Evolutionary conservation across 2,888 invertebrate genomes (phyloP), one percentile per base, ranked within the genome.

Genomic region (Flabesymbios commensalis): DNA sequence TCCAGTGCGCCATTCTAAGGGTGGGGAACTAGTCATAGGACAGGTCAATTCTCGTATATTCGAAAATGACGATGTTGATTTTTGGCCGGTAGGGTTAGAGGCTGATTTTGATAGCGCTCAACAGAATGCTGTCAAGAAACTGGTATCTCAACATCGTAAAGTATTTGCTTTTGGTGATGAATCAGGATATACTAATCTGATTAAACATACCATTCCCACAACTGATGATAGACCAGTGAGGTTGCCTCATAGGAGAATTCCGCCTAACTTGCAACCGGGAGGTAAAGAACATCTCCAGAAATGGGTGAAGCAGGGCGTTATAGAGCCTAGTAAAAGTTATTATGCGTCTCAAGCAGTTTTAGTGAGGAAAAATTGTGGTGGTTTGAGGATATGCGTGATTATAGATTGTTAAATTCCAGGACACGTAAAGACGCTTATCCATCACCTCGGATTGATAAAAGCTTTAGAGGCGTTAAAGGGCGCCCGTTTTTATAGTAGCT

Each of bases 351-450:
- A 32, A 22, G 17, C 10, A 22, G 36, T 53, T 22, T 19, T 39
- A 28, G 53, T 53, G 3, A 32, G 53, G 53, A 53, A 53, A 33
- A 32, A 32, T 10, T 24, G 22, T 4, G 33, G 52, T 32, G 33
- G 22, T 10, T 24, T 39, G 10, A 19, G 53, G 5, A 22, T 53
- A 14, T 53, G 53, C 28, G 22, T 53, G 53, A 53, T 33, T 53
- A 36, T 24, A 22, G 36, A 7, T 19, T n/a, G 7, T 36, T 53
- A 53, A 53, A 53, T 36, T n/a, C 10, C 22, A 39, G 24, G 14
- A 53, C 39, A 14, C 2, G 10, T 19, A 17, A 19, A 10, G 45
- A 45, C 19, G 45, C 45, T 22, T 45, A 17, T 22, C 22, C 45
- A 10, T 19, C 19, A 19, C 45, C 45, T 7, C 10, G 45, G 22